Percentiles rank a stretch among this genome's conserved stretches.
phyloP scores from a whole-genome alignment of 1,140 invertebrate species.

The Drosophila lini region DNA sequence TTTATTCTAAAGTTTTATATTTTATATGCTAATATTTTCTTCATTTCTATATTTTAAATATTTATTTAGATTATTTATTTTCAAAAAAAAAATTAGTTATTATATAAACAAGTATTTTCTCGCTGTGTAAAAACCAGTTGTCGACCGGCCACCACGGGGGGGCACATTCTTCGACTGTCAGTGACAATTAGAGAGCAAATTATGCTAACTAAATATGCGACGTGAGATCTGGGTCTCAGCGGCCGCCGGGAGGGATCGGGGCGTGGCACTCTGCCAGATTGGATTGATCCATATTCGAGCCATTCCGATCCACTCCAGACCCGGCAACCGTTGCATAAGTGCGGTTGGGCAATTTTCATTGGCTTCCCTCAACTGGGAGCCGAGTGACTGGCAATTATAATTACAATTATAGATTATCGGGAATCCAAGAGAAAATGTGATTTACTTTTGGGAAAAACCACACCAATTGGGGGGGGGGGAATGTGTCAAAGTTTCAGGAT shows the following conservation, averaged over 20 bases:
- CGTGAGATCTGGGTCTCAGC: conserved; percentile 20
- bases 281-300: conserved; percentile 19
- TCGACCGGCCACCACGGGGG: conserved; percentile 10
- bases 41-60: too few relatives aligned
- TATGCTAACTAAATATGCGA: conserved; percentile 74
- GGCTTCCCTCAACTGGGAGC: conserved; percentile 21
- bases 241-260: conserved; percentile 16
- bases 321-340: conserved; percentile 41
- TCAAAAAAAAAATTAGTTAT: too few relatives aligned
- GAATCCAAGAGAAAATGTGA: conserved; percentile 31
- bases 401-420: conserved; percentile 69
- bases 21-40: too few relatives aligned
- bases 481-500: conserved; percentile 9
- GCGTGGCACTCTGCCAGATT: conserved; percentile 43
- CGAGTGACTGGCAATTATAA: conserved; percentile 49
- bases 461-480: conserved; percentile 5
- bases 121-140: conserved; percentile 20
- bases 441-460: conserved; percentile 28
- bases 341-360: conserved; percentile 40
- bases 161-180: conserved; percentile 66
- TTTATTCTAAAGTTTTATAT: too few relatives aligned
- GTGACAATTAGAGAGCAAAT: conserved; percentile 73
- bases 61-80: too few relatives aligned
- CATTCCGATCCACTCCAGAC: conserved; percentile 33
- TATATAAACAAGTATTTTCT: not conserved